Conservation (phyloP, 37 sponge, comb jelly and placozoan species). For the Diacarnus erythraeanus region DNA sequence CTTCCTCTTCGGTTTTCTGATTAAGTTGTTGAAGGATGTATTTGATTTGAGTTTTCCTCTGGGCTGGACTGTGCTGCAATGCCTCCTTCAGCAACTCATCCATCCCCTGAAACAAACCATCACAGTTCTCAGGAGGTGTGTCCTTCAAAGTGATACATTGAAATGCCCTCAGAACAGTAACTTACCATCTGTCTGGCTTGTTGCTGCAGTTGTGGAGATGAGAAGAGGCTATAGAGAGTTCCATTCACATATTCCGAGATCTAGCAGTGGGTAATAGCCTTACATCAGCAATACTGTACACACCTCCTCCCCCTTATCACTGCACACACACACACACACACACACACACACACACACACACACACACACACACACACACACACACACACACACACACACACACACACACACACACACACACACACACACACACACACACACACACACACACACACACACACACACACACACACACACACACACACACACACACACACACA, state of each 20-base stretch:
- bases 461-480: background rate
- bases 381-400: background rate
- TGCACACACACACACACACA: background rate
- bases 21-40: conserved; percentile 65
- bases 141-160: background rate
- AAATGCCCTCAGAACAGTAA: too few species aligned
- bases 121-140: background rate
- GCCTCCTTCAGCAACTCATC: conserved; percentile 57
- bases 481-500: background rate
- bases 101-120: conserved; percentile 48
- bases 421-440: background rate
- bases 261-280: background rate
- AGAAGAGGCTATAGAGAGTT: conserved; percentile 77
- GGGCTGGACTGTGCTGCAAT: conserved; percentile 43
- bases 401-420: background rate
- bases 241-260: conserved; percentile 82
- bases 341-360: background rate
- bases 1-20: conserved; percentile 5
- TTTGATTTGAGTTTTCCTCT: conserved; percentile 60
- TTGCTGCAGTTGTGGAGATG: conserved; percentile 33
- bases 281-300: background rate
- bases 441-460: background rate
- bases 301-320: background rate
- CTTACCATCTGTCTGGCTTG: conserved; percentile 67
- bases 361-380: background rate